Evolutionary conservation across 2,888 invertebrate genomes (phyloP), one percentile per base, ranked within the genome.

Genomic region (Rhodophaea formosa): DNA sequence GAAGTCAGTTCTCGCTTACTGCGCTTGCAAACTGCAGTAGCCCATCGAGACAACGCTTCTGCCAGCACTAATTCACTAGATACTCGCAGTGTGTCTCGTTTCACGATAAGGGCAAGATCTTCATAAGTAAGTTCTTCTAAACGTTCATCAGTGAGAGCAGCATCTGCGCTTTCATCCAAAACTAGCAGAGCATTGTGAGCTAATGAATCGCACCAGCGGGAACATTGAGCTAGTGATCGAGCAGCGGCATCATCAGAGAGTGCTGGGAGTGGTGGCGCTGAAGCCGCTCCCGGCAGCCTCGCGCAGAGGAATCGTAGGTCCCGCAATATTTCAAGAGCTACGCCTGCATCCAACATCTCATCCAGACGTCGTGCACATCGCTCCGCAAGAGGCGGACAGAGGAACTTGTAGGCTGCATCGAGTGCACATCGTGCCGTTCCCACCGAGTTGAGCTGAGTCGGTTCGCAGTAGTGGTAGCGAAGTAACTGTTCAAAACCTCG

Each of bases 361-460:
- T 94, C 94, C 44, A 96, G 89, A 57, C 93, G 94, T 32, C 92
- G 87, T 23, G 95, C 93, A 72, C 96, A 96, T 59, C 93, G 91
- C 62, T 93, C 92, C 1, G 94, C 94, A 54, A 96, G 88, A 16
- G 93, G 94, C 7, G 94, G 92, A 68, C 96, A 95, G 49, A 95
- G 88, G 74, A 96, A 95, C 72, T 95, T 94, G 74, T 95, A 94
- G 17, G 96, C 95, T 1, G 95, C 95, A 64, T 95, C 94, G 29
- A 96, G 92, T 0, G 96, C 93, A 43, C 93, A 92, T 23, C 96
- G 88, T 7, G 95, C 95, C 0, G 94, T 94, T 12, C 87, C 87
- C 8, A 94, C 93, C 0, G 94, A 93, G 65, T 93, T 92, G 51
- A 95, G 89, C 53, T 92, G 86, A 10, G 93, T 92, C 3, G 93